Conservation (phyloP, 2,888 invertebrate genomes). For the Sesia apiformis region DNA sequence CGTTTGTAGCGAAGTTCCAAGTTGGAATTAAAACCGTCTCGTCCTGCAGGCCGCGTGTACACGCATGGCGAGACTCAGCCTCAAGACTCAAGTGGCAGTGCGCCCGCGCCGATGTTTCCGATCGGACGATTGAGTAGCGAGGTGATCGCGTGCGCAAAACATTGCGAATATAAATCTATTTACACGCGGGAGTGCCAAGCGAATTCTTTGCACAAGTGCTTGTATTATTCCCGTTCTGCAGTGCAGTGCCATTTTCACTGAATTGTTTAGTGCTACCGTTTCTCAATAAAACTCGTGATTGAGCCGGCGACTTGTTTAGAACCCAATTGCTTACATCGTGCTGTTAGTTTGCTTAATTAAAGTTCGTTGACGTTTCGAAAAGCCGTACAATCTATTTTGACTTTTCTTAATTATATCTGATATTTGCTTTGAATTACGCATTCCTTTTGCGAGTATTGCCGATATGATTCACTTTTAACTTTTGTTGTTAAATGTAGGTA, state of each 20-base stretch:
- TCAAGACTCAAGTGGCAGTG: constrained; percentile 31
- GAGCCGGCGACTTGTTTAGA: constrained; percentile 19
- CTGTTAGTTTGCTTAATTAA: constrained; percentile 26
- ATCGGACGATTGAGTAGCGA: constrained; percentile 49
- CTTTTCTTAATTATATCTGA: too few species aligned
- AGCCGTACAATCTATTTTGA: too few species aligned
- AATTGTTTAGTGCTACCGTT: constrained; percentile 1
- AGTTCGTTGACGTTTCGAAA: constrained; percentile 21
- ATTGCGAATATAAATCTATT: constrained; percentile 5
- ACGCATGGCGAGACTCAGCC: constrained; percentile 4
- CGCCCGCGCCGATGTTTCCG: constrained; percentile 51
- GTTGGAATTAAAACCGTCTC: constrained; percentile 49
- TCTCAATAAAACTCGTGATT: constrained; percentile 19
- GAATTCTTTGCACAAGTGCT: constrained; percentile 22
- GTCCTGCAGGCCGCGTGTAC: constrained; percentile 18
- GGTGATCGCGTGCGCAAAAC: constrained; percentile 34
- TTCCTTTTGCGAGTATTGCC: neutral
- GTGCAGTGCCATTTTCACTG: constrained; percentile 4
- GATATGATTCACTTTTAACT: constrained; percentile 18
- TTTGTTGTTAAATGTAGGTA: constrained; percentile 16
- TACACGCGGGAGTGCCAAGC: constrained; percentile 13
- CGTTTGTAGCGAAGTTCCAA: constrained; percentile 39
- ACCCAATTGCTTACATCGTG: constrained; percentile 22
- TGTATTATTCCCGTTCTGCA: constrained; percentile 9
- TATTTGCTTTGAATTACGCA: too few species aligned